Evolutionary conservation across 2,113 vertebrate genomes (phyloP).

Genomic region (Pelecanoides urinatrix): DNA sequence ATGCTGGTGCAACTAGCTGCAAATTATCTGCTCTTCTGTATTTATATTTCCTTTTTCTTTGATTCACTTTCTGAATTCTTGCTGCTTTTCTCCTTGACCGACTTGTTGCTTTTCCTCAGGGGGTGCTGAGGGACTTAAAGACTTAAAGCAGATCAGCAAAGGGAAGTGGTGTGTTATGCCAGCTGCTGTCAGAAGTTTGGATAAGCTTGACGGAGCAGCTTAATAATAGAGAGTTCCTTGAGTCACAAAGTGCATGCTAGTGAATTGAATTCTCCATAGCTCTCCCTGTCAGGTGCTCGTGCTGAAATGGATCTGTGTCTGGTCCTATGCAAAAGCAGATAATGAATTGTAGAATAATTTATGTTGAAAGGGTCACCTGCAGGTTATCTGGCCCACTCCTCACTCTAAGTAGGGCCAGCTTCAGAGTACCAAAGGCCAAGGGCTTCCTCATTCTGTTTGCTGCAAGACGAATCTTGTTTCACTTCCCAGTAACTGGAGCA

Average conservation of each 20-base stretch:
- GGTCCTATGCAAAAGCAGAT: neutral
- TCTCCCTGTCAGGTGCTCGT: neutral
- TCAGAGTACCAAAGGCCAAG: neutral
- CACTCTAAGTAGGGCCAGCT: neutral
- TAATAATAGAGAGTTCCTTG: neutral
- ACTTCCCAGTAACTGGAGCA: neutral
- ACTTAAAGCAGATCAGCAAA: neutral
- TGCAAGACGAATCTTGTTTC: neutral
- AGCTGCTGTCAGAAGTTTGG: neutral
- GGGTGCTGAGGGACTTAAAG: neutral
- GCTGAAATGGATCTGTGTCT: neutral
- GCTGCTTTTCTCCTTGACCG: slow-evolving; percentile 16
- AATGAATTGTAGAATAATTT: neutral
- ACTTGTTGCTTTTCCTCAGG: slow-evolving; percentile 9
- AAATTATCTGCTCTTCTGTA: neutral
- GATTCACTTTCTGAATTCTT: slow-evolving; percentile 31
- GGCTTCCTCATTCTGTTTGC: neutral
- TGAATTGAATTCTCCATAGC: neutral
- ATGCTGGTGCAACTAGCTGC: neutral
- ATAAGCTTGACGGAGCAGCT: neutral
- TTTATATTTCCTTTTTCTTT: slow-evolving; percentile 38
- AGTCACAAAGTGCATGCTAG: neutral
- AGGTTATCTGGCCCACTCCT: neutral
- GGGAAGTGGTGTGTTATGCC: neutral
- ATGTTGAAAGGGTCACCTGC: neutral